These are phyloP conservation scores for Perca flavescens DNA, from an alignment of 2,113 vertebrate genomes.

Conservation along the genomic window DNA sequence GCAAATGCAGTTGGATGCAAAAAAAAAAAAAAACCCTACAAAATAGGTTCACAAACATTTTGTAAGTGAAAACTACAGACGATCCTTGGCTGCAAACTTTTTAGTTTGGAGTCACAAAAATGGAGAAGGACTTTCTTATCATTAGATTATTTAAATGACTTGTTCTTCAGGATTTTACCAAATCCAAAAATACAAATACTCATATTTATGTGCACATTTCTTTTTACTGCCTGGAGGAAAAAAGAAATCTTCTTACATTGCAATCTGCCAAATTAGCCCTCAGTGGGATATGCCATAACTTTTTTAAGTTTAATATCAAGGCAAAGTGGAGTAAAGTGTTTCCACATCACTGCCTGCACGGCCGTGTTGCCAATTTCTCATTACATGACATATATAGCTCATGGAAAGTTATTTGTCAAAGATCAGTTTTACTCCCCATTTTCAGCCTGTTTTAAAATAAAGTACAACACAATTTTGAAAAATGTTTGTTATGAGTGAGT, in stretches of 20 bases:
- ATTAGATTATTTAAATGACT: slow-evolving; percentile 44
- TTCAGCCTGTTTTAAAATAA: too few relatives aligned
- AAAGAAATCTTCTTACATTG: slow-evolving; percentile 10
- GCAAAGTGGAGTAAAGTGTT: background rate
- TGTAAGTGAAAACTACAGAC: background rate
- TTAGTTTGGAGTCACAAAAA: background rate
- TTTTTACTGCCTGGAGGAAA: background rate
- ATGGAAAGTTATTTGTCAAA: background rate
- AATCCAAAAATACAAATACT: slow-evolving; percentile 18
- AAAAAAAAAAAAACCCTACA: background rate
- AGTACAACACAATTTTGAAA: background rate
- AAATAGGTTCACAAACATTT: background rate
- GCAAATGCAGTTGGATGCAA: background rate
- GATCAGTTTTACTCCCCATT: background rate
- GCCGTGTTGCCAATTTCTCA: background rate
- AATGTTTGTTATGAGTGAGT: background rate
- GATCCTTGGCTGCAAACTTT: background rate
- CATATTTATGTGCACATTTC: slow-evolving; percentile 8
- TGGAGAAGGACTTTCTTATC: background rate
- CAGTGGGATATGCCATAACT: background rate
- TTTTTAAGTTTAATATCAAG: slow-evolving; percentile 33
- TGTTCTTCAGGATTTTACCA: slow-evolving; percentile 2
- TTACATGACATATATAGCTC: background rate
- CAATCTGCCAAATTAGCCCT: slow-evolving; percentile 35
- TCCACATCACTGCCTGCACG: background rate